Conservation (phyloP, 2,797 vertebrate species). For the Denticeps clupeoides region DNA sequence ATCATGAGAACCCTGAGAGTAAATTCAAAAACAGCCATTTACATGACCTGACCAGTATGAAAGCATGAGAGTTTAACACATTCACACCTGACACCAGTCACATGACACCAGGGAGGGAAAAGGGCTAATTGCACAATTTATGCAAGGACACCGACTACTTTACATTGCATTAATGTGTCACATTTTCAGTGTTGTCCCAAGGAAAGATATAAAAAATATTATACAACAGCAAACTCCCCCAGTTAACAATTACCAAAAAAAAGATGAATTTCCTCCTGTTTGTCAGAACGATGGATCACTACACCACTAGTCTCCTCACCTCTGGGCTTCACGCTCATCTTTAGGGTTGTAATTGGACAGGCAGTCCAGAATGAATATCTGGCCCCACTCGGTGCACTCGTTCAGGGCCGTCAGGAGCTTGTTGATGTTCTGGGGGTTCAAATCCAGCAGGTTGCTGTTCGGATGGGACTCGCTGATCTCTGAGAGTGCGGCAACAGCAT, state of each 20-base stretch:
- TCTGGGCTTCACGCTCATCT: constrained; percentile 92
- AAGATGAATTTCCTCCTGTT: not conserved
- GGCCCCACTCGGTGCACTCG: constrained; percentile 95
- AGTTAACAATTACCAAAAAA: not conserved
- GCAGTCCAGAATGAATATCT: constrained; percentile 97
- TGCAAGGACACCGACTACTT: too few relatives aligned
- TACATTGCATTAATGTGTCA: too few relatives aligned
- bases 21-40: too few relatives aligned
- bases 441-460: constrained; percentile 88
- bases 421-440: constrained; percentile 96
- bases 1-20: too few relatives aligned
- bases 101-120: too few relatives aligned
- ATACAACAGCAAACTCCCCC: too few relatives aligned
- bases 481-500: constrained; percentile 87
- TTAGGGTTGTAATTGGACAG: constrained; percentile 92
- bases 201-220: too few relatives aligned
- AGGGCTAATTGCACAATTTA: too few relatives aligned
- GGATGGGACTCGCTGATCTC: constrained; percentile 95
- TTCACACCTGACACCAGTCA: too few relatives aligned
- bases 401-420: constrained; percentile 92
- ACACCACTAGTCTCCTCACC: constrained; percentile 51
- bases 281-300: not conserved
- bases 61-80: too few relatives aligned
- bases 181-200: too few relatives aligned
- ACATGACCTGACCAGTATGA: too few relatives aligned